Percentiles rank a stretch among this genome's conserved stretches.
These are phyloP conservation scores for Adela reaumurella DNA, from an alignment of 2,888 invertebrate genomes.

Conservation along the genomic window DNA sequence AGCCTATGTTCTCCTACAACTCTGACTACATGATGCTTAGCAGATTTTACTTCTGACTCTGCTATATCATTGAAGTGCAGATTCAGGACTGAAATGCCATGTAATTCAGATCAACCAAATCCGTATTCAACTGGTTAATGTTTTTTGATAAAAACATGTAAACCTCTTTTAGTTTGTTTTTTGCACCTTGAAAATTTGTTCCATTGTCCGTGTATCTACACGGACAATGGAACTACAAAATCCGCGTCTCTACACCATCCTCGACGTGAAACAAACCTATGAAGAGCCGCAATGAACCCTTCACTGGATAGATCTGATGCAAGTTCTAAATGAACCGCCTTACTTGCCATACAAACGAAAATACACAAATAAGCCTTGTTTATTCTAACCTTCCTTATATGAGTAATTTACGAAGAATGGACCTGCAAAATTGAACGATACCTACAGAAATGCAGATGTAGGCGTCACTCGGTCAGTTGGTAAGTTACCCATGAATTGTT, in stretches of 20 bases:
- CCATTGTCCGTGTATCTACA: no score
- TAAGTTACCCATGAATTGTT: constrained; percentile 2
- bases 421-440: constrained; percentile 11
- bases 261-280: constrained; percentile 12
- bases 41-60: no score
- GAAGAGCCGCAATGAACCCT: no score
- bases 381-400: constrained; percentile 6
- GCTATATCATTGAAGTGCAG: no score
- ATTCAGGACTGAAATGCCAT: no score
- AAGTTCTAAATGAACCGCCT: no score
- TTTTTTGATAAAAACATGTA: constrained; percentile 5
- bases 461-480: constrained; percentile 6
- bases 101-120: constrained; percentile 8
- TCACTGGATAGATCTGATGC: constrained; percentile 6
- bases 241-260: constrained; percentile 9
- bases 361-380: constrained; percentile 11
- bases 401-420: no score
- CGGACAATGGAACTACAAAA: no score
- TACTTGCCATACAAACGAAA: no score
- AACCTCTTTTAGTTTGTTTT: constrained; percentile 11
- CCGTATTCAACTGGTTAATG: constrained; percentile 7
- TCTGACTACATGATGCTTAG: no score
- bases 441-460: constrained; percentile 7
- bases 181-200: constrained; percentile 11
- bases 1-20: no score